These are phyloP conservation scores for Nebria brevicollis DNA, from an alignment of 2,888 invertebrate species.

Conservation along the genomic window DNA sequence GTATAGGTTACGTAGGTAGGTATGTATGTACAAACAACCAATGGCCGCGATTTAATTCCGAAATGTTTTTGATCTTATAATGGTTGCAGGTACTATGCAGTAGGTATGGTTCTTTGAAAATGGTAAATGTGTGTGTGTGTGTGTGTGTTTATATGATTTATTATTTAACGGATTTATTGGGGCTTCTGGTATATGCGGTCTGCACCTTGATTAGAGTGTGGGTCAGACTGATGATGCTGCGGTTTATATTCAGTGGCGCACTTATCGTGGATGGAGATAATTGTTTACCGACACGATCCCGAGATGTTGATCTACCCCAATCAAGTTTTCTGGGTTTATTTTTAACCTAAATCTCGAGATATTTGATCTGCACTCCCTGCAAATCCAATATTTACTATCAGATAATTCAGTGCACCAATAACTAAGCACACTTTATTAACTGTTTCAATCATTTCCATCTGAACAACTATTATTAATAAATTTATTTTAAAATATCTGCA, in stretches of 20 bases:
- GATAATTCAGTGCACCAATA: too few relatives aligned
- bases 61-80: too few relatives aligned
- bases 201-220: neutral
- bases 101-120: neutral
- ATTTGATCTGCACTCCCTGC: neutral
- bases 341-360: neutral
- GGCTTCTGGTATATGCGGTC: neutral
- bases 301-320: neutral
- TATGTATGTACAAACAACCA: too few relatives aligned
- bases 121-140: neutral
- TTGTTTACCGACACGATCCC: conserved; percentile 1
- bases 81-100: too few relatives aligned
- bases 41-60: too few relatives aligned
- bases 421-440: too few relatives aligned
- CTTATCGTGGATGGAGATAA: neutral
- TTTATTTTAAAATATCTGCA: too few relatives aligned
- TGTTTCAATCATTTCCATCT: too few relatives aligned
- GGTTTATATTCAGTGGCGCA: neutral
- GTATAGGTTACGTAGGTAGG: too few relatives aligned
- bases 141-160: neutral
- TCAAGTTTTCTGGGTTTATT: neutral
- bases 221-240: neutral
- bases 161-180: neutral
- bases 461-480: too few relatives aligned
- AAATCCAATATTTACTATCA: too few relatives aligned